Conservation (phyloP, 2,888 invertebrate genomes). For the Polymixis lichenea region DNA sequence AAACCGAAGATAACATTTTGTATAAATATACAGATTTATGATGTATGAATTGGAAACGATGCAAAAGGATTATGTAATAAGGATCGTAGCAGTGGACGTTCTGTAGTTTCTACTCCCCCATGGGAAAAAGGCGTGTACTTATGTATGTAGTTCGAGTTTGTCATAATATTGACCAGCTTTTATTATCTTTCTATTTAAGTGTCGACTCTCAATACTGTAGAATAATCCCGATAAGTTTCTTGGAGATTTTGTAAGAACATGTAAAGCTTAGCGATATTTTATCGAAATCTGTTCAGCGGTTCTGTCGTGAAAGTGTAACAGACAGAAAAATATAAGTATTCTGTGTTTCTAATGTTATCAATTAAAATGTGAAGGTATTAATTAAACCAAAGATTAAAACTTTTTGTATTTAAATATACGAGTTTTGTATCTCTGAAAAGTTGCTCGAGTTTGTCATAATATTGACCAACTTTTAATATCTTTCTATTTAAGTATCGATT, state of each 20-base stretch:
- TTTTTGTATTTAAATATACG: conserved; percentile 10
- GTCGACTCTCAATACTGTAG: not conserved
- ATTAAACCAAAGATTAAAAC: conserved; percentile 31
- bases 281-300: not conserved
- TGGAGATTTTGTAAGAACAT: not conserved
- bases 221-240: not conserved
- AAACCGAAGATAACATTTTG: conserved; percentile 36
- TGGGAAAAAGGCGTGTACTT: too few relatives aligned
- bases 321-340: not conserved
- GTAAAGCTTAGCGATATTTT: not conserved
- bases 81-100: not conserved
- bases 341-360: not conserved
- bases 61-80: not conserved
- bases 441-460: not conserved
- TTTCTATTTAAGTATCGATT: not conserved
- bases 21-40: conserved; percentile 4
- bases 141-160: too few relatives aligned
- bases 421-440: not conserved
- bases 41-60: too few relatives aligned
- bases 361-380: conserved; percentile 3
- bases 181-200: too few relatives aligned
- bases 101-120: too few relatives aligned
- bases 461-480: not conserved
- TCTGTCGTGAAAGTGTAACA: not conserved
- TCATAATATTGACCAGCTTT: not conserved